Evolutionary conservation across 2,888 invertebrate species (phyloP), one percentile per base, ranked within the genome.

Genomic region (Tenthredo distinguenda): DNA sequence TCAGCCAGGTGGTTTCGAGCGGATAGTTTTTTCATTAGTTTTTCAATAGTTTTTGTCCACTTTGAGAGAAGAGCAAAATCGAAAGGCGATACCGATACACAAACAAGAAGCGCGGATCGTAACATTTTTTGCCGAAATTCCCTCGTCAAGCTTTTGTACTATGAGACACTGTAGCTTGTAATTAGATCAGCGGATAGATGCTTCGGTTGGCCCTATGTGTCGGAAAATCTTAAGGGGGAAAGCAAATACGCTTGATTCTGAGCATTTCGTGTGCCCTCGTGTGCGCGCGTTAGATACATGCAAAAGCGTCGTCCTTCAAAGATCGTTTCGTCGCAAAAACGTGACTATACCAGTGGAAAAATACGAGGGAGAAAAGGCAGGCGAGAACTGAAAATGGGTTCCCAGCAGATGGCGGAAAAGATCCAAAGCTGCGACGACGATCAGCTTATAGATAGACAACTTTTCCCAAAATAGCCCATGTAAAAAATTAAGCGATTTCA

Each of bases 401-500:
- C 15, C 43, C 3, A 26, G 26, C 26, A 62, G 26, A 26, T 26
- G 26, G 21, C 26, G 34, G 37, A 40, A 76, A 47, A 47, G 43
- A 76, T 47, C 47, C 10, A 1, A 76, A 47, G 26, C 26, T 47
- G 47, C 12, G 7, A 21, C 4, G 7, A 40, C 47, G 47, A 62
- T 26, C 10, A 43, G 76, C 47, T 76, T 76, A 76, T 76, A 47
- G 47, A 21, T 76, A 47, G 76, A 43, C 47, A 76, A 76, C 47
- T 47, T 76, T 76, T 76, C 76, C 21, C 76, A 26, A 43, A 74
- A 76, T 47, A 7, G 21, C 47, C 40, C 12, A 5, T 9, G 76
- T 47, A 76, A 84, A 84, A 84, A 84, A 84, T 74, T 74, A 72
- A 74, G 37, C 74, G 58, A 84, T 84, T 84, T 55, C 34, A 72